These are phyloP conservation scores for Laticauda colubrina DNA, from an alignment of 2,113 vertebrate genomes.

Conservation along the genomic window DNA sequence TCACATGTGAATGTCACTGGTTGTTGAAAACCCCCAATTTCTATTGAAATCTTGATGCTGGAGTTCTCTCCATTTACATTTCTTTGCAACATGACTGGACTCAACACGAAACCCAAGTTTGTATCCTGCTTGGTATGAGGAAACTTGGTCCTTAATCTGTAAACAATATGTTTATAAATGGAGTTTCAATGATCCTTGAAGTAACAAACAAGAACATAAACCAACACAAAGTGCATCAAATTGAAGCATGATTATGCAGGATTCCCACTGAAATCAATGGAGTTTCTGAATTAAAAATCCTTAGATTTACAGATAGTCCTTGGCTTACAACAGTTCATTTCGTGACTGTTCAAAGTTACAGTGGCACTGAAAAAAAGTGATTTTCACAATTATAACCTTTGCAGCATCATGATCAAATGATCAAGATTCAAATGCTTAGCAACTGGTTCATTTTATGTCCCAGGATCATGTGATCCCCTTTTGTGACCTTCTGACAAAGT, in stretches of 20 bases:
- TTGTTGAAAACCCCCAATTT: constrained; percentile 91
- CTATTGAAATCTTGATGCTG: constrained; percentile 96
- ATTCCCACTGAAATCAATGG: not conserved
- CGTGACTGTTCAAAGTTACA: too few relatives aligned
- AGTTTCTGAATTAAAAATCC: not conserved
- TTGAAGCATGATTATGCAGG: not conserved
- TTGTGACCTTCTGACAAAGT: too few relatives aligned
- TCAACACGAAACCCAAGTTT: constrained; percentile 91
- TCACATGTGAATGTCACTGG: constrained; percentile 98
- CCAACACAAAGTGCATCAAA: constrained; percentile 5
- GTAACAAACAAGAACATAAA: constrained; percentile 27
- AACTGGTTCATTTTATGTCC: too few relatives aligned
- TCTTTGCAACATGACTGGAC: constrained; percentile 86
- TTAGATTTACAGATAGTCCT: not conserved
- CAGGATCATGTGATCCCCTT: too few relatives aligned
- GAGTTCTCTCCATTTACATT: constrained; percentile 78
- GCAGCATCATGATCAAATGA: too few relatives aligned
- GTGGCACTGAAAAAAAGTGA: too few relatives aligned
- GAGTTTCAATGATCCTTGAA: not conserved
- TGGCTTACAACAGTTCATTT: too few relatives aligned
- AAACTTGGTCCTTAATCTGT: constrained; percentile 85
- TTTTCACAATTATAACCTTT: too few relatives aligned
- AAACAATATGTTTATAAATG: constrained; percentile 48
- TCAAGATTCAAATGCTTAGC: too few relatives aligned
- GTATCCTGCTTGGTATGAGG: constrained; percentile 69